Evolutionary conservation across 1,140 invertebrate species (phyloP).

Genomic region (Palaemon carinicauda): DNA sequence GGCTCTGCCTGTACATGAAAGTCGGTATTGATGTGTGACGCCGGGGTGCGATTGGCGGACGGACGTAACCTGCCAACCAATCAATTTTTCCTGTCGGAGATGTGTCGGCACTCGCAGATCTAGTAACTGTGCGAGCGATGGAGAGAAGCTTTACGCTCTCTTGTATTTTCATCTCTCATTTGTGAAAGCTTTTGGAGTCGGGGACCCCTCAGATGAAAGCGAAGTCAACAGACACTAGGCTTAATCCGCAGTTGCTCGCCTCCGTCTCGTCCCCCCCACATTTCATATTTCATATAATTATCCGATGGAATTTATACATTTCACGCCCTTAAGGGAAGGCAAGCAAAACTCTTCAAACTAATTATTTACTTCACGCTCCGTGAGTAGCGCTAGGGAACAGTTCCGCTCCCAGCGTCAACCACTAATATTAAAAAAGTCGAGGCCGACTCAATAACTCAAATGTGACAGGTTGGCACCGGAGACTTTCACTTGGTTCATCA

Average conservation of each 20-base stretch:
- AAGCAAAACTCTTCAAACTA: too few relatives aligned
- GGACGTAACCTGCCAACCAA: slow-evolving; percentile 10
- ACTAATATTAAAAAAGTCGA: background rate
- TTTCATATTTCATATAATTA: background rate
- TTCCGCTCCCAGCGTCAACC: background rate
- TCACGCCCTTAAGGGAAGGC: too few relatives aligned
- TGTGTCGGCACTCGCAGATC: slow-evolving; percentile 3
- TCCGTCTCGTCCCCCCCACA: background rate
- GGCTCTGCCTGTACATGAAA: slow-evolving; percentile 36
- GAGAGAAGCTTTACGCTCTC: background rate
- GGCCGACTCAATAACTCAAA: slow-evolving; percentile 21
- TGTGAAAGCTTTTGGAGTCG: slow-evolving; percentile 23
- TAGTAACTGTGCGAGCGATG: background rate
- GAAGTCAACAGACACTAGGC: background rate
- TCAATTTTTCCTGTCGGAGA: background rate
- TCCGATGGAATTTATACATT: too few relatives aligned
- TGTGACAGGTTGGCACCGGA: background rate
- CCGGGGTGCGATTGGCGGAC: slow-evolving; percentile 25
- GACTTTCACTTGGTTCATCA: background rate
- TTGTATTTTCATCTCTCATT: slow-evolving; percentile 38
- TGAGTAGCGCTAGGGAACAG: background rate
- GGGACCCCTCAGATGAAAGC: slow-evolving; percentile 2
- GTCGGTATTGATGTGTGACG: slow-evolving; percentile 49
- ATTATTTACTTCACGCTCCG: too few relatives aligned
- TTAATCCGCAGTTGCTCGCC: background rate